Conservation (phyloP, 2,888 invertebrate genomes). For the Aquatica leii region DNA sequence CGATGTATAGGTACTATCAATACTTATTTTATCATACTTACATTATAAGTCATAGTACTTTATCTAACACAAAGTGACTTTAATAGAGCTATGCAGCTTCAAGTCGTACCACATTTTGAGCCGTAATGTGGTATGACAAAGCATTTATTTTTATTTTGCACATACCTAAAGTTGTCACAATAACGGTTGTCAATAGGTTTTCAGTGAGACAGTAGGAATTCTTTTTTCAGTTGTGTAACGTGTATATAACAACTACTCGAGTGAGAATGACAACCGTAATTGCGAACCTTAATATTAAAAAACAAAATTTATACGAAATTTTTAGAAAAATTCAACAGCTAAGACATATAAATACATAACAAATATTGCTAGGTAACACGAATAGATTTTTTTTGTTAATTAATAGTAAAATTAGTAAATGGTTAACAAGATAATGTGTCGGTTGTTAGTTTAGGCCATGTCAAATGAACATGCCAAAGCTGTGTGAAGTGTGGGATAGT, state of each 20-base stretch:
- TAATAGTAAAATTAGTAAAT: conserved; percentile 22
- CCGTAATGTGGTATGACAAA: conserved; percentile 53
- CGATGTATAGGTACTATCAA: conserved; percentile 59
- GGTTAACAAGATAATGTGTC: background rate
- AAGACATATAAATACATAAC: conserved; percentile 50
- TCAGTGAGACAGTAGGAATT: conserved; percentile 32
- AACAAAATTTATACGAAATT: conserved; percentile 41
- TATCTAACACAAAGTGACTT: conserved; percentile 48
- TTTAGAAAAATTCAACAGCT: conserved; percentile 51
- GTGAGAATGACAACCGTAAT: conserved; percentile 38
- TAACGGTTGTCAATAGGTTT: conserved; percentile 32
- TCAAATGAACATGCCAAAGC: conserved; percentile 7
- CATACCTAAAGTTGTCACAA: conserved; percentile 30
- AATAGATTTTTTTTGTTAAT: conserved; percentile 44
- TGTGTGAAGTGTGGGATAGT: background rate
- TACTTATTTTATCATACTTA: conserved; percentile 53
- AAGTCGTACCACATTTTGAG: conserved; percentile 56
- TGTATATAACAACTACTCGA: conserved; percentile 36
- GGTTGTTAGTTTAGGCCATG: conserved; percentile 17
- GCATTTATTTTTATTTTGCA: conserved; percentile 20
- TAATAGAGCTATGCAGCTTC: conserved; percentile 25
- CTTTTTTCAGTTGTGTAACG: conserved; percentile 26
- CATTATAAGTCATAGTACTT: conserved; percentile 46
- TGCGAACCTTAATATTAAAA: conserved; percentile 32
- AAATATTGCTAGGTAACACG: conserved; percentile 55